Percentiles rank a stretch among this genome's conserved stretches.
phyloP scores from a whole-genome alignment of 2,888 invertebrate species.

The Hemithea aestivaria region DNA sequence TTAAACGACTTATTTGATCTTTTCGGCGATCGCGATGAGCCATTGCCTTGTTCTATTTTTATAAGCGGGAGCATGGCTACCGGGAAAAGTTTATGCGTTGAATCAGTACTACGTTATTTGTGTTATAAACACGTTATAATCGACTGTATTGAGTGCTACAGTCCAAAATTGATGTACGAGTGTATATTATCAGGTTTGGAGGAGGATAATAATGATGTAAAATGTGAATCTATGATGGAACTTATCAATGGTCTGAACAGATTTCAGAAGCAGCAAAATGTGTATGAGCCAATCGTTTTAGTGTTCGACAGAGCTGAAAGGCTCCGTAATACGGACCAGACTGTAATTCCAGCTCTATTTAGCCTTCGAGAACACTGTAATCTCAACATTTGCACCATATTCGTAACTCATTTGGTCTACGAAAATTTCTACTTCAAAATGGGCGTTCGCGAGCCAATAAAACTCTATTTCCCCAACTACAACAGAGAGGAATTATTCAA shows the following conservation, averaged over 20 bases:
- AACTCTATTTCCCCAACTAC: conserved; percentile 89
- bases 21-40: conserved; percentile 78
- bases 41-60: conserved; percentile 84
- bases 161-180: conserved; percentile 87
- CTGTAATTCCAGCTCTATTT: conserved; percentile 85
- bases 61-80: conserved; percentile 90
- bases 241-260: conserved; percentile 76
- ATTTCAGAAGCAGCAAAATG: conserved; percentile 40
- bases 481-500: conserved; percentile 82
- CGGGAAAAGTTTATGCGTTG: conserved; percentile 88
- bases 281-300: conserved; percentile 77
- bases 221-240: conserved; percentile 84
- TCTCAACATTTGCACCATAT: conserved; percentile 85
- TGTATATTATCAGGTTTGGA: conserved; percentile 82
- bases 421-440: conserved; percentile 88
- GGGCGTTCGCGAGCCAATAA: conserved; percentile 84
- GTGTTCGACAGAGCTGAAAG: conserved; percentile 91
- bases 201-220: conserved; percentile 59
- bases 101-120: conserved; percentile 77
- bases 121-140: conserved; percentile 81
- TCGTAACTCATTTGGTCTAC: conserved; percentile 88
- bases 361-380: conserved; percentile 85
- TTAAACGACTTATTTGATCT: conserved; percentile 69
- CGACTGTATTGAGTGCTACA: conserved; percentile 91
- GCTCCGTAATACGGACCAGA: conserved; percentile 85